A percentile compares a stretch with the other conserved stretches of the same genome.
Conservation (phyloP, 2,797 vertebrate species). For the Oreochromis grahami region DNA sequence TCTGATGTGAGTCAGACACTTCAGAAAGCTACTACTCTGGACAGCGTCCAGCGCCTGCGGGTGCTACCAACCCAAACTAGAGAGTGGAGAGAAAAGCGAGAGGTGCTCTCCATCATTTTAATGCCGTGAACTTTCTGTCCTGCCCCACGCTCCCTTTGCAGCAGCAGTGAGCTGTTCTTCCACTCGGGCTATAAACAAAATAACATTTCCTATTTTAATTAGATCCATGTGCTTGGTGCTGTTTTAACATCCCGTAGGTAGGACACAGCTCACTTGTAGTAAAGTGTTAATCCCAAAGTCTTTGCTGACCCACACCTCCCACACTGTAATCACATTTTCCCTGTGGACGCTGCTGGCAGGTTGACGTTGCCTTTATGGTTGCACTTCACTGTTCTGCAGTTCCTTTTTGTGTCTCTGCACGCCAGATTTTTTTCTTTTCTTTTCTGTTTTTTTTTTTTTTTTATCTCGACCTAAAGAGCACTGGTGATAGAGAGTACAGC, state of each 20-base stretch:
- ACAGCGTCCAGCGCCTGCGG: slow-evolving; percentile 11
- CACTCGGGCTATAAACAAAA: neutral
- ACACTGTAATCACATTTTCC: slow-evolving; percentile 25
- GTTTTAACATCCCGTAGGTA: neutral
- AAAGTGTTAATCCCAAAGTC: slow-evolving; percentile 20
- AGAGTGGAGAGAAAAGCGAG: neutral
- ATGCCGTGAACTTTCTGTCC: neutral
- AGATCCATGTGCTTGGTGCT: neutral
- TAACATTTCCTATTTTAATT: neutral
- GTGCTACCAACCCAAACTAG: slow-evolving; percentile 9
- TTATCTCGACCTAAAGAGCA: neutral
- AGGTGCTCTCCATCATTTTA: neutral
- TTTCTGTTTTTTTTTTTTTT: neutral
- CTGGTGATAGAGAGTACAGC: neutral
- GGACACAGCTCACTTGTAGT: neutral
- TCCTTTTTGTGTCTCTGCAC: neutral
- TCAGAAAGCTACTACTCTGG: slow-evolving; percentile 32
- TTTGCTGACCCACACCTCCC: slow-evolving; percentile 12
- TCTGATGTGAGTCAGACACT: neutral
- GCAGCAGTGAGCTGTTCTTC: neutral
- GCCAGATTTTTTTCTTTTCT: neutral
- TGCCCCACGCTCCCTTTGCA: neutral
- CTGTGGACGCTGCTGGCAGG: slow-evolving; percentile 17
- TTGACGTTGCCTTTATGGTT: slow-evolving; percentile 23
- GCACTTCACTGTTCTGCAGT: slow-evolving; percentile 2